Evolutionary conservation across 2,797 vertebrate species (phyloP), one percentile per base, ranked within the genome.

Genomic region (Ctenopoma multispine): DNA sequence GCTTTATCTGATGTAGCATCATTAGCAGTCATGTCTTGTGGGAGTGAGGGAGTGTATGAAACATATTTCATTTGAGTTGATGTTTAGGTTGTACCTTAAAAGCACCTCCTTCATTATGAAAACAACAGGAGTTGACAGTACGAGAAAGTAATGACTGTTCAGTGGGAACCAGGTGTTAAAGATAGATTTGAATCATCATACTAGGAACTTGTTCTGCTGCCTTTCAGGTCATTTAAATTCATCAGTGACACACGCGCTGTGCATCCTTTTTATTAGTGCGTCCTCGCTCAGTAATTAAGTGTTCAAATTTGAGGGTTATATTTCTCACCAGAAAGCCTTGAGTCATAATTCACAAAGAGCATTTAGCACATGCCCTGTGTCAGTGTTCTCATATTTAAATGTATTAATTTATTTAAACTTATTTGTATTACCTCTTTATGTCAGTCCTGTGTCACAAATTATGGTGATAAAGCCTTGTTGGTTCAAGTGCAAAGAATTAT

Each of bases 1-100:
- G 36, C n/a, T 69, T 50, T 27, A 78, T 38, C 59, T 68, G 41
- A 79, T 73, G 72, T 80, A 79, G 82, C 75, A 64, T 72, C 58
- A 60, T 59, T 53, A 79, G 20, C 41, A 66, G 41, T 60, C 43
- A 17, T 23, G 24, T 77, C 8, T 51, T 58, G 40, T 57, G 5
- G 5, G 9, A 58, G 7, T 4, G 9, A 58, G 7, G 55, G 3
- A 8, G 34, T 21, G 5, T 54, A n/a, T 57, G 17, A 66, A 72
- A 55, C 18, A 17, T n/a, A 47, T 44, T 80, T 84, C 1, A 66
- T 69, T 60, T 68, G 36, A 31, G 27, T 68, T 43, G 36, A 34
- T 43, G 61, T 71, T 68, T 18, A 50, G 59, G 38, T 77, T 18
- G 57, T 72, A 55, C 36, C 67, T 69, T 62, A 47, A n/a, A 65